A percentile compares a stretch with the other conserved stretches of the same genome.
Evolutionary conservation across 2,888 invertebrate genomes (phyloP).

Genomic region (Ecliptopera silaceata): DNA sequence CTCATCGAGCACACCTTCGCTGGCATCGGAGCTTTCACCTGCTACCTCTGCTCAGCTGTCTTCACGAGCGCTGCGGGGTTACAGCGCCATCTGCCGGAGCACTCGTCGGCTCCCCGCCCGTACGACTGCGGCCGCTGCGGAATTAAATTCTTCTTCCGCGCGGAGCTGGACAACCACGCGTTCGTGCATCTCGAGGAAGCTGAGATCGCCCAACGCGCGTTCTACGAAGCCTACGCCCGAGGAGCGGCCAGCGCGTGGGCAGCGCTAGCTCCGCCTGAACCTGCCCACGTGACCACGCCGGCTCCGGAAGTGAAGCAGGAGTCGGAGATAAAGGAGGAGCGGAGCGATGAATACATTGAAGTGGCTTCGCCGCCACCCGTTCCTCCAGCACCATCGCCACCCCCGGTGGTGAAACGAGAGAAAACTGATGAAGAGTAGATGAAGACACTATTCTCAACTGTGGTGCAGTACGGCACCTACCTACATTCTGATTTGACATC

Average conservation of each 20-base stretch:
- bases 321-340: slow-evolving; percentile 75
- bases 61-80: slow-evolving; percentile 93
- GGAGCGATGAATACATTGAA: slow-evolving; percentile 77
- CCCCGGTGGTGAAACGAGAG: slow-evolving; percentile 69
- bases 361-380: slow-evolving; percentile 68
- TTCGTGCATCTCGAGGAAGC: slow-evolving; percentile 83
- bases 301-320: slow-evolving; percentile 64
- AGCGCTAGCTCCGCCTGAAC: slow-evolving; percentile 64
- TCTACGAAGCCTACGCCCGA: slow-evolving; percentile 75
- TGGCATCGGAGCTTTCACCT: slow-evolving; percentile 92
- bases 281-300: slow-evolving; percentile 40
- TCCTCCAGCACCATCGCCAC: slow-evolving; percentile 43
- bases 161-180: slow-evolving; percentile 94
- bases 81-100: slow-evolving; percentile 92
- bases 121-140: slow-evolving; percentile 94
- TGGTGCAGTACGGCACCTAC: not conserved
- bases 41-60: slow-evolving; percentile 93
- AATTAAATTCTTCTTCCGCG: slow-evolving; percentile 94
- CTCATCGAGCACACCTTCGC: slow-evolving; percentile 96
- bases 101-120: slow-evolving; percentile 90
- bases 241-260: slow-evolving; percentile 77
- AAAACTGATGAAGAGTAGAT: slow-evolving; percentile 66
- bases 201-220: slow-evolving; percentile 75
- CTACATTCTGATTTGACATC: too few relatives aligned
- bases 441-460: not conserved